Percentiles rank a stretch among this genome's conserved stretches.
Conservation (phyloP, 2,797 vertebrate genomes). For the Centroberyx gerrardi region DNA sequence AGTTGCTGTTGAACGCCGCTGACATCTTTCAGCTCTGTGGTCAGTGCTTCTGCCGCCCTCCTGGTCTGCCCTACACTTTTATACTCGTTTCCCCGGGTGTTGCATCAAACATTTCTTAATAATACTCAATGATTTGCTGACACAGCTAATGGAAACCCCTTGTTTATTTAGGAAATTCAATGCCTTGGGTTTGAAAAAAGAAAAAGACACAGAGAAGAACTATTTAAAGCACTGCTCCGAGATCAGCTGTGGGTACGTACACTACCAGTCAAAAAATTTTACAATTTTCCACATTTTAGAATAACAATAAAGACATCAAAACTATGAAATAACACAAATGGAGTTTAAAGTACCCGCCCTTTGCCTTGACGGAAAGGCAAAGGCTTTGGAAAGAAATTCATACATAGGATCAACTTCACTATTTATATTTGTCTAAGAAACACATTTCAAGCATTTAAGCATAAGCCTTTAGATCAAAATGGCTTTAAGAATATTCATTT, state of each 20-base stretch:
- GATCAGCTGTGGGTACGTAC: background rate
- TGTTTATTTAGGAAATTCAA: background rate
- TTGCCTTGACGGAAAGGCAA: no score
- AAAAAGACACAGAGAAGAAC: background rate
- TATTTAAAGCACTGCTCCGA: constrained; percentile 10
- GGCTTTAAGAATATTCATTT: no score
- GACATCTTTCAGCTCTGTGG: constrained; percentile 34
- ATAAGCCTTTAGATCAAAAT: no score
- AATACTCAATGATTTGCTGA: constrained; percentile 29
- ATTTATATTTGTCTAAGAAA: no score
- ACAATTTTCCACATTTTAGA: no score
- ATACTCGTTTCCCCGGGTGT: background rate
- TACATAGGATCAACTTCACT: no score
- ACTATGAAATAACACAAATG: no score
- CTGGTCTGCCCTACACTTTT: background rate
- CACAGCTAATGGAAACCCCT: background rate
- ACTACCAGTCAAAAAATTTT: no score
- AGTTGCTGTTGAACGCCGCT: constrained; percentile 4
- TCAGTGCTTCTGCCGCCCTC: background rate
- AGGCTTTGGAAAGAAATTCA: no score
- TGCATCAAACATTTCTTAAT: background rate
- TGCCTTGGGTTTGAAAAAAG: background rate
- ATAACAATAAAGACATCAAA: no score
- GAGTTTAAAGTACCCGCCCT: no score
- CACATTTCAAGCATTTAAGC: no score